These are phyloP conservation scores for Heliornis fulica DNA, from an alignment of 2,113 vertebrate species.

Conservation along the genomic window DNA sequence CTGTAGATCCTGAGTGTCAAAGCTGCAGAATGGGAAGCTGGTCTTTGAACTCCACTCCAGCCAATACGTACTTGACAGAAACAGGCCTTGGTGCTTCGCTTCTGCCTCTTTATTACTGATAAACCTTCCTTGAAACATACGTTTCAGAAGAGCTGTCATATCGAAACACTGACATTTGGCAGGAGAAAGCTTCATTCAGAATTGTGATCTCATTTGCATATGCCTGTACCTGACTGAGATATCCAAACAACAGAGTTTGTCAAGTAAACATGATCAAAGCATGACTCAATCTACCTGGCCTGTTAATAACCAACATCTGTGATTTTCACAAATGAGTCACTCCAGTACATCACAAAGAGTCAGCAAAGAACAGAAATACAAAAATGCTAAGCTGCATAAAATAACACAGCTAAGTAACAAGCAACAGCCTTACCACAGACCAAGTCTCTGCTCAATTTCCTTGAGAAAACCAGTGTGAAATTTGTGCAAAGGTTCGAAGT, in stretches of 20 bases:
- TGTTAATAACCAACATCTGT: neutral
- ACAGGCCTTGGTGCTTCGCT: neutral
- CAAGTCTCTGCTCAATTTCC: conserved; percentile 94
- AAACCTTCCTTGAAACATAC: neutral
- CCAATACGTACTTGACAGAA: neutral
- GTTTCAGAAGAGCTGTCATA: neutral
- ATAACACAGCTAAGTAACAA: neutral
- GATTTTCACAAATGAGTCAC: neutral
- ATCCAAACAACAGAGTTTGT: neutral
- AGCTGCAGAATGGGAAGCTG: neutral
- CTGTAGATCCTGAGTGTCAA: neutral
- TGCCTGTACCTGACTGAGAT: neutral
- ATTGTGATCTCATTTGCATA: neutral
- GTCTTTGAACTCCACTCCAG: neutral
- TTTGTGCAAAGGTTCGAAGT: conserved; percentile 93
- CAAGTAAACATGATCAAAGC: neutral
- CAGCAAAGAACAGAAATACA: neutral
- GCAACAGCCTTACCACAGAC: conserved; percentile 85
- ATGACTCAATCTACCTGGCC: neutral
- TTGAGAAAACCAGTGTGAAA: conserved; percentile 95
- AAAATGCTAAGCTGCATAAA: neutral
- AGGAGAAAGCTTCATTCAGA: conserved; percentile 7
- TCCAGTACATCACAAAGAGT: neutral
- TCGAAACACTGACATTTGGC: neutral
- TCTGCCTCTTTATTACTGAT: neutral